Base-by-base conservation (phyloP, 2,113 vertebrate genomes). In the Salvelinus sp. region DNA sequence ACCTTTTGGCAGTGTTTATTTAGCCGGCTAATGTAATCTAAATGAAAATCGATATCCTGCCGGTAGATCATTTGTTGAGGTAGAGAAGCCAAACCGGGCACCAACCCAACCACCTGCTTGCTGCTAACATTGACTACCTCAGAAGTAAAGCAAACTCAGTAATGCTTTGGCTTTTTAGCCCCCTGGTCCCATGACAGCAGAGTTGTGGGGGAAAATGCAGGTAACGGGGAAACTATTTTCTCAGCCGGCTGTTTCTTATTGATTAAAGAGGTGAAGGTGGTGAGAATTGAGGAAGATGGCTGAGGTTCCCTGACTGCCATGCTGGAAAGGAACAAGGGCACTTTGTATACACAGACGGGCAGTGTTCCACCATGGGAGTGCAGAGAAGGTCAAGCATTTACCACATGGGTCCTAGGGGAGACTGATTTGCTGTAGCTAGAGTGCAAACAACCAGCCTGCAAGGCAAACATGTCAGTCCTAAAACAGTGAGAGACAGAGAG, bases 401-500 rank as follows among this genome's bases (percentile, higher is more conserved):
- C 67, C 67, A 47, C 20, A 38, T 69, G 67, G 67, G 67, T 69
- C 47, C 30, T n/a, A 69, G 33, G 30, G 33, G 18, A 33, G 20
- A 2, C n/a, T 69, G 67, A 38, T 25, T 38, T 33, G 44, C 30
- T 63, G 20, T 22, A 69, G 25, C 64, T 66, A 16, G 67, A 69
- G 18, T 16, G 20, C 67, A 47, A 68, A 69, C 67, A 69, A 69
- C 30, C 67, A 9, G 30, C 6, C 33, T 69, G 67, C 30, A 6
- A 33, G 20, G 7, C 67, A 38, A 69, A 38, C 67, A 13, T 28
- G 67, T 69, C 28, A 44, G 50, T 69, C n/a, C 60, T 23, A 73
- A 62, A 73, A 63, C 12, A 25, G 7, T 79, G 20, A 72, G 27
- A 13, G 5, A 48, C 22, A 75, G 80, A 75, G 80, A 87, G 76